These are phyloP conservation scores for Zaprionus inermis DNA, from an alignment of 1,140 invertebrate species.

Conservation along the genomic window DNA sequence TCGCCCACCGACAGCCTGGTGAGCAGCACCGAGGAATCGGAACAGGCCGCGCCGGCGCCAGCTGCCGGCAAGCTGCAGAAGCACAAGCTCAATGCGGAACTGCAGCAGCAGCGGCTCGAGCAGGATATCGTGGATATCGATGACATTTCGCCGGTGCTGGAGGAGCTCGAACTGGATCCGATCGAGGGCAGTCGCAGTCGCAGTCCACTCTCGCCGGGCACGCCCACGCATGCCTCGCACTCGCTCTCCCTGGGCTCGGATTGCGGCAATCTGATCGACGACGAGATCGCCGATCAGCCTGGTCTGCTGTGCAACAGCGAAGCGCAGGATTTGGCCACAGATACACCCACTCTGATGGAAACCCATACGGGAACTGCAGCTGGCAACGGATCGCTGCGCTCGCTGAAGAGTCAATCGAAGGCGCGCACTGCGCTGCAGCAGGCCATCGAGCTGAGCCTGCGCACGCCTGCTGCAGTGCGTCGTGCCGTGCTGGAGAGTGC, in stretches of 20 bases:
- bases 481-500: constrained; percentile 85
- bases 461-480: constrained; percentile 74
- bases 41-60: constrained; percentile 61
- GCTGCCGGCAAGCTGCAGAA: constrained; percentile 82
- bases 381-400: constrained; percentile 71
- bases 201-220: constrained; percentile 87
- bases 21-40: constrained; percentile 88
- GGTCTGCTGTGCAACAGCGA: constrained; percentile 89
- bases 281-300: constrained; percentile 96
- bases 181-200: constrained; percentile 47
- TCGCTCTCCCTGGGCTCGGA: constrained; percentile 89
- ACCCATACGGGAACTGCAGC: constrained; percentile 61
- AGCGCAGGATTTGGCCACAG: constrained; percentile 64
- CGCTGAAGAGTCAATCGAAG: constrained; percentile 75
- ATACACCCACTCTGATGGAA: constrained; percentile 80
- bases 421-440: constrained; percentile 73
- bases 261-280: constrained; percentile 91
- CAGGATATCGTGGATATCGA: constrained; percentile 74
- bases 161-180: constrained; percentile 65
- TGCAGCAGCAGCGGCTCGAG: constrained; percentile 75
- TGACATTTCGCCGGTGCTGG: constrained; percentile 77
- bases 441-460: constrained; percentile 81
- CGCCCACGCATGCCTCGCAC: constrained; percentile 91
- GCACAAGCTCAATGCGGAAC: constrained; percentile 76
- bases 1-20: constrained; percentile 91